These are phyloP conservation scores for Silurus asotus DNA, from an alignment of 2,113 vertebrate genomes.

Conservation along the genomic window DNA sequence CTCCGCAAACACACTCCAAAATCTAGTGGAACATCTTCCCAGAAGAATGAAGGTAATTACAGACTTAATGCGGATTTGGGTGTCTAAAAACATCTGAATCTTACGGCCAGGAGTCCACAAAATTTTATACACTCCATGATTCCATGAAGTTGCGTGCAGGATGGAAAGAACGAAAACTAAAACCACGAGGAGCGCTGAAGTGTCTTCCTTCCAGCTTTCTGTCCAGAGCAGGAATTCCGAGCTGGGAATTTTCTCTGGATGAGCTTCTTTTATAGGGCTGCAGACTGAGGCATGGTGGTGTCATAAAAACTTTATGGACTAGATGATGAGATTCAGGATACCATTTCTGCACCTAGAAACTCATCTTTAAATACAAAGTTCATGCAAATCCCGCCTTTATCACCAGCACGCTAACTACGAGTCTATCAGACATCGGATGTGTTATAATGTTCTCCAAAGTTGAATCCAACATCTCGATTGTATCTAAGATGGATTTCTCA, in stretches of 20 bases:
- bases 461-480: neutral
- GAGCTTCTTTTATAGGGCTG: neutral
- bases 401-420: neutral
- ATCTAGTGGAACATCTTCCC: too few relatives aligned
- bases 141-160: too few relatives aligned
- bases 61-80: too few relatives aligned
- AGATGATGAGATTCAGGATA: slow-evolving; percentile 16
- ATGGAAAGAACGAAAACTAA: neutral
- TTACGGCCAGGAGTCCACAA: too few relatives aligned
- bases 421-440: neutral
- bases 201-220: slow-evolving; percentile 1
- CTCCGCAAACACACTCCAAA: too few relatives aligned
- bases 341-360: neutral
- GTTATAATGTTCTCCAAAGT: too few relatives aligned
- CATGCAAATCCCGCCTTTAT: neutral
- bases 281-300: slow-evolving; percentile 1
- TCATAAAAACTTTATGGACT: slow-evolving; percentile 29
- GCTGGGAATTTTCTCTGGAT: slow-evolving; percentile 18
- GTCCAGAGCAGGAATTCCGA: neutral
- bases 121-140: too few relatives aligned
- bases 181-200: neutral
- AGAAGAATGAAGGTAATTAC: too few relatives aligned
- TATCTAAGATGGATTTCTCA: neutral
- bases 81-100: too few relatives aligned
- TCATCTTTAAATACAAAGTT: neutral